Percentiles rank a stretch among this genome's conserved stretches.
These are phyloP conservation scores for Oxygymnocypris stewartii DNA, from an alignment of 2,113 vertebrate genomes.

Conservation along the genomic window DNA sequence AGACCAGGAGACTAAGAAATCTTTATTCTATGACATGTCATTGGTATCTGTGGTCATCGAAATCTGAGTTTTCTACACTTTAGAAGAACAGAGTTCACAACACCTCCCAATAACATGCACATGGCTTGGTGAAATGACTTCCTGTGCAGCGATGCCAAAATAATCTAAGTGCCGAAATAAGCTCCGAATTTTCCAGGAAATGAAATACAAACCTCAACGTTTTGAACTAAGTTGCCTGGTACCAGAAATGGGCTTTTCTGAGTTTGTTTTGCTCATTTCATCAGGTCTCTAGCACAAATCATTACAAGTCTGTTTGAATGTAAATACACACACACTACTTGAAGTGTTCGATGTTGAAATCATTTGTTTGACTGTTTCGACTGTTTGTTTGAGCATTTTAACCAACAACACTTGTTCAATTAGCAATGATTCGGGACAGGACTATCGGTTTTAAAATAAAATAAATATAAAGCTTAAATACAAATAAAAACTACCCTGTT, in stretches of 20 bases:
- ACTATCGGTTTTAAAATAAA: neutral
- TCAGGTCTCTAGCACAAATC: neutral
- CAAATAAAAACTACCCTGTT: neutral
- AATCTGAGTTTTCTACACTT: no score
- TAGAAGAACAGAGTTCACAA: no score
- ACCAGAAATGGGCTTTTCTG: neutral
- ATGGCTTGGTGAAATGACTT: constrained; percentile 7
- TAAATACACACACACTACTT: neutral
- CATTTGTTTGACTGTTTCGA: neutral
- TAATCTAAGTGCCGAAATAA: constrained; percentile 32
- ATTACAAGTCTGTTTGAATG: neutral
- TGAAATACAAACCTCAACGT: constrained; percentile 1
- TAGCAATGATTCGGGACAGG: neutral
- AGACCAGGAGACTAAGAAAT: no score
- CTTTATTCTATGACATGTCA: no score
- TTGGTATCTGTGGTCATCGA: no score
- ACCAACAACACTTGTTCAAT: neutral
- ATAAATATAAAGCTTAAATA: neutral
- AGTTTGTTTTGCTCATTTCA: neutral
- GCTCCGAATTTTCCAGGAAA: constrained; percentile 6
- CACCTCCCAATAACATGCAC: neutral
- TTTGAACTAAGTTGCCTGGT: neutral
- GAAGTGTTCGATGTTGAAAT: neutral
- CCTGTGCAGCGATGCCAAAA: constrained; percentile 19
- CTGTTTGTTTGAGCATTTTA: constrained; percentile 1